These are phyloP conservation scores for Drosophila rhopaloa DNA, from an alignment of 1,140 invertebrate species.

Conservation along the genomic window DNA sequence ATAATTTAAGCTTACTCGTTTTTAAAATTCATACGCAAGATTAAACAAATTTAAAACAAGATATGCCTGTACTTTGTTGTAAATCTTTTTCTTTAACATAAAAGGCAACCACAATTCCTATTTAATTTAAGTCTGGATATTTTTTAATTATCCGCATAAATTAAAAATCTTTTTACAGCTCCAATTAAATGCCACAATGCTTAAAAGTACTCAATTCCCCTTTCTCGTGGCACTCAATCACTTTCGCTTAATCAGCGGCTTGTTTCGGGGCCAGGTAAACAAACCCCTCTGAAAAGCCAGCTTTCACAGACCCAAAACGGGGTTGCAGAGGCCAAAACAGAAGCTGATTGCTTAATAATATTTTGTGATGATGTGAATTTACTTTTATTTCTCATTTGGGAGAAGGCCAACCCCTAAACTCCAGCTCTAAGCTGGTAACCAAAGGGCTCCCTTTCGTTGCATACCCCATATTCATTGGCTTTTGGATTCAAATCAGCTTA, in stretches of 20 bases:
- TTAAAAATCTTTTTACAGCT: constrained; percentile 41
- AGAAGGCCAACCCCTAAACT: constrained; percentile 24
- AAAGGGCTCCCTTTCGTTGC: constrained; percentile 12
- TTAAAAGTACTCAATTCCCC: neutral
- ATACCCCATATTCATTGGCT: constrained; percentile 58
- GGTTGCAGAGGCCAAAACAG: constrained; percentile 46
- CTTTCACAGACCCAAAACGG: constrained; percentile 44
- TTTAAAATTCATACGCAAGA: too few relatives aligned
- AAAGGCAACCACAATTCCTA: constrained; percentile 8
- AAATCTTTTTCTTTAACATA: too few relatives aligned
- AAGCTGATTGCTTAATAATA: constrained; percentile 82
- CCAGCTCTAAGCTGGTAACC: constrained; percentile 2
- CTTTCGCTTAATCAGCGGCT: constrained; percentile 73
- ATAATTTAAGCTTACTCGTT: constrained; percentile 15
- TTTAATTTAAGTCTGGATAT: constrained; percentile 29
- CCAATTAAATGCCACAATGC: constrained; percentile 51
- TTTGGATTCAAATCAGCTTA: constrained; percentile 60
- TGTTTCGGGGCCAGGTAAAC: constrained; percentile 36
- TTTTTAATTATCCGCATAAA: constrained; percentile 57
- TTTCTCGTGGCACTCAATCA: constrained; percentile 60
- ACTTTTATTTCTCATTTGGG: constrained; percentile 82
- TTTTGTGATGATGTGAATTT: constrained; percentile 83
- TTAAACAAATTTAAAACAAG: too few relatives aligned
- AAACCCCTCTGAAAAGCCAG: constrained; percentile 36
- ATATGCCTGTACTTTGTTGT: too few relatives aligned